Base-by-base conservation (phyloP, 2,113 vertebrate species). In the Coregonus clupeaformis region DNA sequence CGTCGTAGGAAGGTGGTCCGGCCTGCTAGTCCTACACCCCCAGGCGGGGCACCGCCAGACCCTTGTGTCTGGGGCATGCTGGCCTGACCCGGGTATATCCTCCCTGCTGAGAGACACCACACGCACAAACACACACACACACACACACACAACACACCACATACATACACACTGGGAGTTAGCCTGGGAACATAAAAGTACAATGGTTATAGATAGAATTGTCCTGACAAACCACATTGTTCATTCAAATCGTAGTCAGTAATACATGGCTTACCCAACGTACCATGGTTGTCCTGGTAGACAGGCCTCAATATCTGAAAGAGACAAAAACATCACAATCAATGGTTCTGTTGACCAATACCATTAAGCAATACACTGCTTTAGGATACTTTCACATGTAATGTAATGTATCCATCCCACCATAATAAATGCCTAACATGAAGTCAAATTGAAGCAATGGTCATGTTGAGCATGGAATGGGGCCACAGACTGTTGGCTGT, bases 1-100 rank as follows among this genome's bases (percentile, higher is more conserved):
- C 90, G 86, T 1, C 92, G 88, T 77, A 98, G 93, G 82, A 98
- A 95, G 69, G 94, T 92, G 5, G 94, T 94, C 65, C 92, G 91
- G 68, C 86, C 86, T 13, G 88, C 85, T 59, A 93, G 64, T 20
- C 89, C 77, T 3, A 75, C 71, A 5, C 84, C 83, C 0, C 78
- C 77, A 9, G n/a, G n/a, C n/a, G n/a, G 1, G n/a, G 57, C 57
- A 0, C 72, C 69, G 11, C 74, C 71, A 1, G 36, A 42, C 36
- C 77, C 77, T 4, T 42, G 9, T 42, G 6, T 13, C 63, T 88
- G 88, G 24, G 84, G 57, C 13, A 71, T 82, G 24, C 84, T 47
- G 6, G 81, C 45, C 77, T 92, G 91, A 6, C 76, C 80, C 0
- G 90, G 81, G 75, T 88, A 91, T 72, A 93, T 76, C 74, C 91